Conservation (phyloP, 2,797 vertebrate species). For the Molossus molossus region DNA sequence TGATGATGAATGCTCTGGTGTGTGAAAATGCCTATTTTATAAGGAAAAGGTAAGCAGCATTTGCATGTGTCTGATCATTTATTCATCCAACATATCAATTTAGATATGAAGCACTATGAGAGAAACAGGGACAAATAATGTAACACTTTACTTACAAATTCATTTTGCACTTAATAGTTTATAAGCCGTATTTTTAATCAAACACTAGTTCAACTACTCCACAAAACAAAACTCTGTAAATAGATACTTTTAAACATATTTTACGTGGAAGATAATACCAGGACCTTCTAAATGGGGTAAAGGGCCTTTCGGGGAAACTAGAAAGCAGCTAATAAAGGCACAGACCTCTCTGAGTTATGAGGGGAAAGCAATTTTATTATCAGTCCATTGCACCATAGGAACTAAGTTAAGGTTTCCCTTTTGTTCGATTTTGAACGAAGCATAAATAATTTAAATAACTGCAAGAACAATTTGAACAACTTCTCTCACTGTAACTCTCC, state of each 20-base stretch:
- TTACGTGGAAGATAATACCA: neutral
- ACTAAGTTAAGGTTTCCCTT: slow-evolving; percentile 13
- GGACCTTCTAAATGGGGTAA: neutral
- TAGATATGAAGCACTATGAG: neutral
- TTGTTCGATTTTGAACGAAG: slow-evolving; percentile 26
- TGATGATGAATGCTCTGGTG: neutral
- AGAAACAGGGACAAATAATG: neutral
- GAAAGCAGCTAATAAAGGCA: neutral
- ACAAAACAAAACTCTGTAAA: neutral
- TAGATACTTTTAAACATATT: neutral
- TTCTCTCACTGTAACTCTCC: neutral
- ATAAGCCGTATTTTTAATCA: neutral
- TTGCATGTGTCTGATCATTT: neutral
- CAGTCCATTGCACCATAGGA: neutral
- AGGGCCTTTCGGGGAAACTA: neutral
- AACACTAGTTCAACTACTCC: neutral
- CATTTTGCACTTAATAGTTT: neutral
- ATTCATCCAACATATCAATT: neutral
- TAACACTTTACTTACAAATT: neutral
- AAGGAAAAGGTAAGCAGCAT: neutral
- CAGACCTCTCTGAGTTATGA: neutral
- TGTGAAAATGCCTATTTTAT: neutral
- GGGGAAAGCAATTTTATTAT: neutral
- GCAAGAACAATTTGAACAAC: neutral
- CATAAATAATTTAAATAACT: neutral